Percentiles rank a stretch among this genome's conserved stretches.
Evolutionary conservation across 2,888 invertebrate genomes (phyloP).

Genomic region (Aleiodes leptofemur): DNA sequence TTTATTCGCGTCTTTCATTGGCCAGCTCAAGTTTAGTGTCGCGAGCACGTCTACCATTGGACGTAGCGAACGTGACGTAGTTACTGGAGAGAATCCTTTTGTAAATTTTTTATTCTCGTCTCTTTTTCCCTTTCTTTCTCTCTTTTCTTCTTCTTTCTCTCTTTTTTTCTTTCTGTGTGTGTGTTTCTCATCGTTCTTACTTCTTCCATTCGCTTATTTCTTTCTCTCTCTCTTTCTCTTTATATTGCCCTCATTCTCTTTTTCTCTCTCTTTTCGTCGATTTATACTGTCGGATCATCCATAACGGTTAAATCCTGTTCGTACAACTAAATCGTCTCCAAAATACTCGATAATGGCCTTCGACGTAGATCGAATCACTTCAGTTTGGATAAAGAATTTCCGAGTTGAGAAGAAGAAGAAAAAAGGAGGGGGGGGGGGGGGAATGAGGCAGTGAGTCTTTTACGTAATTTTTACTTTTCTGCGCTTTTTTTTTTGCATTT

Average conservation of each 20-base stretch:
- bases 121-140: constrained; percentile 27
- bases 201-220: no score
- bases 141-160: background rate
- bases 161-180: no score
- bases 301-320: constrained; percentile 32
- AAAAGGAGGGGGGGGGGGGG: no score
- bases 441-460: no score
- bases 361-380: constrained; percentile 23
- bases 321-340: constrained; percentile 17
- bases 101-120: constrained; percentile 34
- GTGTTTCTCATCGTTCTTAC: no score
- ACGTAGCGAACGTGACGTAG: constrained; percentile 70
- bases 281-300: constrained; percentile 36
- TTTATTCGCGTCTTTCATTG: constrained; percentile 34
- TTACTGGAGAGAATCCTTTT: constrained; percentile 62
- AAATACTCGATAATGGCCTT: constrained; percentile 24
- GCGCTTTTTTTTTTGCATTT: background rate
- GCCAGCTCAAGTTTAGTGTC: constrained; percentile 63
- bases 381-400: constrained; percentile 8
- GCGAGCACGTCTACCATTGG: constrained; percentile 66
- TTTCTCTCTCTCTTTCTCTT: background rate
- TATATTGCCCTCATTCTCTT: background rate
- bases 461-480: background rate
- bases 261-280: constrained; percentile 24
- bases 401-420: no score